Conservation (phyloP, 35 echinoderm and acorn worm genomes). For the Chiridota heheva region DNA sequence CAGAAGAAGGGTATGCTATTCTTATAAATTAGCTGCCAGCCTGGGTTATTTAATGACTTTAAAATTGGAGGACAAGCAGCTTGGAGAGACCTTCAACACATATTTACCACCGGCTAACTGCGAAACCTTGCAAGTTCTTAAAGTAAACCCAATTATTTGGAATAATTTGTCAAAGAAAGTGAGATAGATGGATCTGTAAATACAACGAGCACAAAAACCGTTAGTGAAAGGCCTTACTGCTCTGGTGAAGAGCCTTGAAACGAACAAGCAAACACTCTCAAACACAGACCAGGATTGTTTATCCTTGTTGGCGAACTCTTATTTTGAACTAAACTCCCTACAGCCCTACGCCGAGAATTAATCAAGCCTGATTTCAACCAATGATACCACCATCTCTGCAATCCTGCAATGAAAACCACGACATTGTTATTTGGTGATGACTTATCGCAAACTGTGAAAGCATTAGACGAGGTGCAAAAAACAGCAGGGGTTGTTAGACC, state of each 20-base stretch:
- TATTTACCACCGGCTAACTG: constrained; percentile 13
- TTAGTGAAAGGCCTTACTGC: constrained; percentile 4
- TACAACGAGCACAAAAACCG: constrained; percentile 10
- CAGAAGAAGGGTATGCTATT: neutral
- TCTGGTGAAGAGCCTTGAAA: neutral
- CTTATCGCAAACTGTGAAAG: constrained; percentile 11
- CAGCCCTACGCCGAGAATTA: neutral
- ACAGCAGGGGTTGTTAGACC: neutral
- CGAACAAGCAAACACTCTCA: neutral
- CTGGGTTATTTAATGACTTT: neutral
- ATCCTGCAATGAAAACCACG: neutral
- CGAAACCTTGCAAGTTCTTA: neutral
- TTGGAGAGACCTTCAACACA: constrained; percentile 28
- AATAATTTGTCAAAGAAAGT: constrained; percentile 18
- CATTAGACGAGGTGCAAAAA: constrained; percentile 21
- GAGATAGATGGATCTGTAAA: constrained; percentile 14
- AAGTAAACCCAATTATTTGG: constrained; percentile 46
- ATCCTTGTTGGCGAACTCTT: constrained; percentile 19
- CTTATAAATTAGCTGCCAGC: neutral
- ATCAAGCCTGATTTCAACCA: constrained; percentile 19
- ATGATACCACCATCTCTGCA: constrained; percentile 5
- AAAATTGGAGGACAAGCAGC: constrained; percentile 15
- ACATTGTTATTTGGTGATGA: constrained; percentile 41
- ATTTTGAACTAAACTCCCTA: constrained; percentile 21
- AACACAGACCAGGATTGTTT: neutral